Evolutionary conservation across 2,888 invertebrate genomes (phyloP).

Genomic region (Liopterus haemorrhoidalis): DNA sequence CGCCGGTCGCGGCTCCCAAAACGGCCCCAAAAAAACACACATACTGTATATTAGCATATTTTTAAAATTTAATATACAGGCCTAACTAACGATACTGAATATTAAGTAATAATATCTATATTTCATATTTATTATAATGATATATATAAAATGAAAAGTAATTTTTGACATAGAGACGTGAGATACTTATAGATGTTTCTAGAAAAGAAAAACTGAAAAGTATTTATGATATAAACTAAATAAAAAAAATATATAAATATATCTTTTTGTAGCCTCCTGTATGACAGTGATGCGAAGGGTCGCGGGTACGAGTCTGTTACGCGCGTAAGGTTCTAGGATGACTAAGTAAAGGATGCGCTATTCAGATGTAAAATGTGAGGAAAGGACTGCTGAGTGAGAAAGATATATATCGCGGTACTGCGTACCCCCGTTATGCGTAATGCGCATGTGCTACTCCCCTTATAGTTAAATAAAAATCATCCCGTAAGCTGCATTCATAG

Average conservation of each 20-base stretch:
- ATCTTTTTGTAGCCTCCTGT: conserved; percentile 48
- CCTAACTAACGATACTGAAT: conserved; percentile 44
- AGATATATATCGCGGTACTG: too few species aligned
- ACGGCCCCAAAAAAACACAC: too few species aligned
- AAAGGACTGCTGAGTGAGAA: too few species aligned
- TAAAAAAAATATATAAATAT: conserved; percentile 37
- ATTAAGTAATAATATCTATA: conserved; percentile 48
- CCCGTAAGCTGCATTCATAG: too few species aligned
- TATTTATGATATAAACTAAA: conserved; percentile 45
- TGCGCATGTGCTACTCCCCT: too few species aligned
- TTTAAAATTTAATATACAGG: conserved; percentile 49
- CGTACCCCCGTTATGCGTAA: too few species aligned
- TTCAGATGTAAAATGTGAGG: too few species aligned
- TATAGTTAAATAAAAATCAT: too few species aligned
- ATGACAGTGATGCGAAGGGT: conserved; percentile 46
- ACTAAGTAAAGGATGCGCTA: too few species aligned
- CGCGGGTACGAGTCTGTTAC: conserved; percentile 40
- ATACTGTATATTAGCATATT: conserved; percentile 49
- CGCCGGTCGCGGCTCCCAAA: too few species aligned
- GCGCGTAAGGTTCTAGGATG: conserved; percentile 15
- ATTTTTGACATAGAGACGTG: conserved; percentile 44
- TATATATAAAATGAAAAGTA: conserved; percentile 38
- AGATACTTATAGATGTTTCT: conserved; percentile 46
- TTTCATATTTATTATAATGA: conserved; percentile 45
- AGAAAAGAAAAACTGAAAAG: conserved; percentile 42